Base-by-base conservation (phyloP, 1,140 invertebrate genomes). In the Zaprionus gabonicus region DNA sequence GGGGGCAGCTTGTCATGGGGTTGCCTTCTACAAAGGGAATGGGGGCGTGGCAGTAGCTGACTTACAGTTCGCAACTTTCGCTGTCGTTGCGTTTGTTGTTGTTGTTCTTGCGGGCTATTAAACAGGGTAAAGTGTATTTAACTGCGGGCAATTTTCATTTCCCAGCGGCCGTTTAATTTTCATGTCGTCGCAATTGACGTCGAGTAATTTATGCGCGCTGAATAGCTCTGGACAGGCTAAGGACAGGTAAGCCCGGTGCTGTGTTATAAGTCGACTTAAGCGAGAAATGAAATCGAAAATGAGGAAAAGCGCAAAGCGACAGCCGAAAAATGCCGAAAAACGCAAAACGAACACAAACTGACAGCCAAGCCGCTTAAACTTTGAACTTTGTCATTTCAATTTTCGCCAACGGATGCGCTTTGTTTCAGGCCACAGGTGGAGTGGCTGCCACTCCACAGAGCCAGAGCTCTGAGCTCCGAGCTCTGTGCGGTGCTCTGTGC, bases 331-430 rank as follows among this genome's bases (percentile, higher is more conserved):
- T 13, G 20, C 20, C 20, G 41, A 63, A 55, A 46, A 38, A 38
- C 10, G n/a, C 34, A 28, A 53, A 44, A 28, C 59, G 76, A 84
- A 78, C 67, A 9, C 38, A 67, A 86, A 91, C 78, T 87, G 90
- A 91, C 90, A 86, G 67, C 79, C 86, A 91, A 91, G 85, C 90
- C 90, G 90, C 90, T 91, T 91, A 91, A 91, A 91, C 90, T 91
- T 87, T 91, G 90, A 91, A 91, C 90, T 90, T 91, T 91, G 90
- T 87, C 90, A 91, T 91, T 91, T 91, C 91, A 91, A 91, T 91
- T 91, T 91, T 90, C 82, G 80, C 90, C 83, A 91, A 91, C 90
- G 90, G 90, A 91, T 91, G 71, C 88, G 84, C 88, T 85, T 91
- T 91, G 88, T 91, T 91, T 91, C 85, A 84, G 64, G 38, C 65